These are phyloP conservation scores for Scartelaos histophorus DNA, from an alignment of 2,113 vertebrate genomes.

Conservation along the genomic window DNA sequence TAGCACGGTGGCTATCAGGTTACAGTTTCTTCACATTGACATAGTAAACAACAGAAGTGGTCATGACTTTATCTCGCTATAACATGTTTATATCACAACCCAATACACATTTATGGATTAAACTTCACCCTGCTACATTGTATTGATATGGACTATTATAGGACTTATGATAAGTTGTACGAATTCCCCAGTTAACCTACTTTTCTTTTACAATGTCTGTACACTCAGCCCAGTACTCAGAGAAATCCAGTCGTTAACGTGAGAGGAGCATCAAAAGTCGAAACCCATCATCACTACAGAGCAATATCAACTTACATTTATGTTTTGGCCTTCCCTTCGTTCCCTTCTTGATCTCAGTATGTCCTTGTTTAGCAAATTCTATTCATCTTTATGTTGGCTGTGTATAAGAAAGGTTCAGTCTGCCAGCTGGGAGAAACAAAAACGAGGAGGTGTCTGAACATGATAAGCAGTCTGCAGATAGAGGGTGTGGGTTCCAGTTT, in stretches of 20 bases:
- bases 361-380: slow-evolving; percentile 34
- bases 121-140: background rate
- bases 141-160: background rate
- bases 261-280: slow-evolving; percentile 7
- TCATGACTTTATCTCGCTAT: background rate
- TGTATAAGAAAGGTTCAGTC: slow-evolving; percentile 23
- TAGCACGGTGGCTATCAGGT: background rate
- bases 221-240: background rate
- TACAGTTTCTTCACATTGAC: background rate
- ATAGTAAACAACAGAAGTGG: background rate
- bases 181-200: background rate
- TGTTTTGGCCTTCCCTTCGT: slow-evolving; percentile 42
- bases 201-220: background rate
- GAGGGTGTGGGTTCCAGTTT: slow-evolving; percentile 84
- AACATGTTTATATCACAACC: background rate
- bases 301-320: slow-evolving; percentile 67
- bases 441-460: slow-evolving; percentile 70
- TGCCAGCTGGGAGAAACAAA: slow-evolving; percentile 51
- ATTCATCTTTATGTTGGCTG: slow-evolving; percentile 26
- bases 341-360: slow-evolving; percentile 30
- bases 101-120: background rate
- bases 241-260: background rate
- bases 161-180: background rate
- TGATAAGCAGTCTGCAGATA: slow-evolving; percentile 62
- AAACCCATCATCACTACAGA: slow-evolving; percentile 5